Conservation (phyloP, 2,888 invertebrate species). For the Drosophila dives region DNA sequence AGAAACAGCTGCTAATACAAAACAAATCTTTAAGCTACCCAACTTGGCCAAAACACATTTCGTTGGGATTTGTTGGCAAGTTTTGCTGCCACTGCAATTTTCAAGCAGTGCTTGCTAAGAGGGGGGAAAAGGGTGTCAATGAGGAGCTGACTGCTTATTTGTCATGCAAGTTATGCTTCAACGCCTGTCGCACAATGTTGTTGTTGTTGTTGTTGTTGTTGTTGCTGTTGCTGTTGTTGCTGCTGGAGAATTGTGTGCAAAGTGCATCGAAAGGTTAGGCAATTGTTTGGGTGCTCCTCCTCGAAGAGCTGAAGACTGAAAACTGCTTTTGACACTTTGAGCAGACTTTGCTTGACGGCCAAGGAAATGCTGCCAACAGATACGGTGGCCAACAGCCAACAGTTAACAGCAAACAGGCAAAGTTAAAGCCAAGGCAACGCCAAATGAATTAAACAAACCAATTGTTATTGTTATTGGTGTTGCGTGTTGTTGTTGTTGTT, state of each 20-base stretch:
- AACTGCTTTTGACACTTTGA: slow-evolving; percentile 75
- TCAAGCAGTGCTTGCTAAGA: not conserved
- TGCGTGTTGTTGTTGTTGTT: slow-evolving; percentile 27
- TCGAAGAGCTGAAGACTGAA: slow-evolving; percentile 8
- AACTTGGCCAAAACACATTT: slow-evolving; percentile 27
- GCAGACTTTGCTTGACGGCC: slow-evolving; percentile 67
- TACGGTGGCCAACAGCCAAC: slow-evolving; percentile 31
- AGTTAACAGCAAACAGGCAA: slow-evolving; percentile 20
- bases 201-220: not conserved
- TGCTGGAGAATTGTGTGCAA: slow-evolving; percentile 49
- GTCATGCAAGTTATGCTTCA: slow-evolving; percentile 63
- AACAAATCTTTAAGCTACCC: slow-evolving; percentile 11
- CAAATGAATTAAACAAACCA: slow-evolving; percentile 62
- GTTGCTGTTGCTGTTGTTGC: not conserved
- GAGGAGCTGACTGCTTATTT: slow-evolving; percentile 51
- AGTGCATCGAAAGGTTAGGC: slow-evolving; percentile 61
- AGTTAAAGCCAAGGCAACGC: slow-evolving; percentile 52
- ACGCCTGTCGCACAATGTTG: slow-evolving; percentile 42
- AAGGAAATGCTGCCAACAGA: slow-evolving; percentile 60
- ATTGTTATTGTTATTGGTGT: slow-evolving; percentile 28
- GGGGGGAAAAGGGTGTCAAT: not conserved
- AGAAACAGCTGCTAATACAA: slow-evolving; percentile 13
- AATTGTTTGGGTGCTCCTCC: slow-evolving; percentile 32
- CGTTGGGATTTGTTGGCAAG: slow-evolving; percentile 34
- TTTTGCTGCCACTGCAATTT: slow-evolving; percentile 27